phyloP scores from a whole-genome alignment of 2,113 vertebrate genomes.

The Atlantisia rogersi region DNA sequence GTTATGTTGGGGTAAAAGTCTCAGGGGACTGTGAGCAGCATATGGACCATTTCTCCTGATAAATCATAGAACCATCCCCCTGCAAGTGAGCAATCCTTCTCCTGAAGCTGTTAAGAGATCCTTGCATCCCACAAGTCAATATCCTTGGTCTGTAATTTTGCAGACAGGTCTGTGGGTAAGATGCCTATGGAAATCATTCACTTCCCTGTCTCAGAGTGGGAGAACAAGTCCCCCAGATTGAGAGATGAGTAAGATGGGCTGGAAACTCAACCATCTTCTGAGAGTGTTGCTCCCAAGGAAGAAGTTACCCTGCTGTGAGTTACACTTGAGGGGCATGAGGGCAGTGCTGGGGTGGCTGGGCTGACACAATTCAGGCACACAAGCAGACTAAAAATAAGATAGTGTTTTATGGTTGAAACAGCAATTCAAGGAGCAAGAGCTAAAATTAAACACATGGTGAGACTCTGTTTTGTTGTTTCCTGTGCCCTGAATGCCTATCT shows the following conservation, averaged over 20 bases:
- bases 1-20: constrained; percentile 3
- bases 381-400: neutral
- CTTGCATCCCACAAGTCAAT: neutral
- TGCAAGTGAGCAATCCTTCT: constrained; percentile 18
- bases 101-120: neutral
- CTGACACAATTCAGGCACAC: neutral
- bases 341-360: neutral
- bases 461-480: constrained; percentile 24
- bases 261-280: neutral
- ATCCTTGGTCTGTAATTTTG: neutral
- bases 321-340: neutral
- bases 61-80: neutral
- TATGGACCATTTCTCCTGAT: neutral
- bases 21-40: neutral
- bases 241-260: neutral
- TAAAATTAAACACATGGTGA: constrained; percentile 46
- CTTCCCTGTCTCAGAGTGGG: neutral
- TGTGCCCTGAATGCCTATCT: constrained; percentile 36
- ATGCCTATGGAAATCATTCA: neutral
- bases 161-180: neutral
- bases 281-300: neutral
- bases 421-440: constrained; percentile 16
- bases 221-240: neutral
- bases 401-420: neutral
- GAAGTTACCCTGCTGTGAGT: neutral